Evolutionary conservation across 2,113 vertebrate species (phyloP).

Genomic region (Strix aluco): DNA sequence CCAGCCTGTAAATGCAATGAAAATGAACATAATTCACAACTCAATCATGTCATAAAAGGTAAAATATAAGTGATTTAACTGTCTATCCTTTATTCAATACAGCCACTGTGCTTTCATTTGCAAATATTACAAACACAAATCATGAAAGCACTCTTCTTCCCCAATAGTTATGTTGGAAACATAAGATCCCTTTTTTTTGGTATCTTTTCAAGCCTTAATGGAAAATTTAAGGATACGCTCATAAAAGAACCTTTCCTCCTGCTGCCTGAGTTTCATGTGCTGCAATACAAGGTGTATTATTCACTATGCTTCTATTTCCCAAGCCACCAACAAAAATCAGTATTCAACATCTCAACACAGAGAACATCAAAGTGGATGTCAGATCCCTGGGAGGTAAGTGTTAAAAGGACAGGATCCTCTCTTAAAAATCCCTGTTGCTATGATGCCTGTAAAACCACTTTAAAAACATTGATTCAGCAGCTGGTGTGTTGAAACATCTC

Average conservation of each 20-base stretch:
- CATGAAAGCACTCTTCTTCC: background rate
- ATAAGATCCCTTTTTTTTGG: background rate
- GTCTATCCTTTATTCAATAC: background rate
- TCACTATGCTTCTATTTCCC: background rate
- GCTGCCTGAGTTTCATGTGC: background rate
- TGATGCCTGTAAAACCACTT: background rate
- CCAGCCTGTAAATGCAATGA: constrained; percentile 10
- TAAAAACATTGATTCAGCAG: background rate
- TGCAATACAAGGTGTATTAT: background rate
- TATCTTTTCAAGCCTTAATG: background rate
- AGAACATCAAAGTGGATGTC: background rate
- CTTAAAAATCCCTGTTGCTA: background rate
- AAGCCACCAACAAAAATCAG: background rate
- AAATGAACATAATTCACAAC: constrained; percentile 47
- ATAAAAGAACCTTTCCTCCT: background rate
- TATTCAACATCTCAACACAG: background rate
- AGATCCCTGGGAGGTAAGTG: background rate
- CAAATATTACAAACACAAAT: background rate
- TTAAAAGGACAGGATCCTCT: background rate
- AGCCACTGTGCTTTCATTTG: background rate
- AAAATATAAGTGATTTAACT: constrained; percentile 41
- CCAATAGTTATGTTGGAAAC: background rate
- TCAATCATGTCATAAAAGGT: constrained; percentile 27
- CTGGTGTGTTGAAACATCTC: background rate
- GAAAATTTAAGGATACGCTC: background rate